A percentile compares a stretch with the other conserved stretches of the same genome.
Conservation (phyloP, 2,888 invertebrate species). For the Hofmannophila pseudospretella region DNA sequence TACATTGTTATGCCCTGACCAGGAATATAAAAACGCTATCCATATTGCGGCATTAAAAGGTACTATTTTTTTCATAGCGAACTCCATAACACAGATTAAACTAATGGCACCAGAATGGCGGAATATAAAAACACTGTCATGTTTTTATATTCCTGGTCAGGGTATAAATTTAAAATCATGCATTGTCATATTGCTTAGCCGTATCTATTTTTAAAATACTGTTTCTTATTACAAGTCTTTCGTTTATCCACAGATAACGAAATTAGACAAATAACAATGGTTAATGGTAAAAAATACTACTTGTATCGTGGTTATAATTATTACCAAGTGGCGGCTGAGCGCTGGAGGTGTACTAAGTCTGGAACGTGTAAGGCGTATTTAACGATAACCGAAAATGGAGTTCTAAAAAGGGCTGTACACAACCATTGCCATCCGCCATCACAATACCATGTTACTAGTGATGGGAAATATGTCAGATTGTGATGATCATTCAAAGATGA, state of each 20-base stretch:
- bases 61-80: neutral
- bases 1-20: no score
- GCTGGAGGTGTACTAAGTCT: conserved; percentile 1
- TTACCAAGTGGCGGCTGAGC: neutral
- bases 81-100: neutral
- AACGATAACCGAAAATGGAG: conserved; percentile 10
- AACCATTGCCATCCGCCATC: conserved; percentile 18
- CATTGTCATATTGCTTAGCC: no score
- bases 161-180: no score
- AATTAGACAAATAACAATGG: neutral
- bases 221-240: no score
- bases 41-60: no score
- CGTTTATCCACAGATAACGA: conserved; percentile 2
- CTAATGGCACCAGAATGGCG: no score
- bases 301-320: conserved; percentile 1
- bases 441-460: conserved; percentile 10
- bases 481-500: no score
- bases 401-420: conserved; percentile 9
- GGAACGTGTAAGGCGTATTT: conserved; percentile 6
- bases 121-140: no score
- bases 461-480: conserved; percentile 11
- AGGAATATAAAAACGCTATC: no score
- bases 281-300: neutral
- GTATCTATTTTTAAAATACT: no score
- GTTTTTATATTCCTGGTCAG: no score